Base-by-base conservation (phyloP, 1,140 invertebrate genomes). In the Phymorhynchus buccinoides region DNA sequence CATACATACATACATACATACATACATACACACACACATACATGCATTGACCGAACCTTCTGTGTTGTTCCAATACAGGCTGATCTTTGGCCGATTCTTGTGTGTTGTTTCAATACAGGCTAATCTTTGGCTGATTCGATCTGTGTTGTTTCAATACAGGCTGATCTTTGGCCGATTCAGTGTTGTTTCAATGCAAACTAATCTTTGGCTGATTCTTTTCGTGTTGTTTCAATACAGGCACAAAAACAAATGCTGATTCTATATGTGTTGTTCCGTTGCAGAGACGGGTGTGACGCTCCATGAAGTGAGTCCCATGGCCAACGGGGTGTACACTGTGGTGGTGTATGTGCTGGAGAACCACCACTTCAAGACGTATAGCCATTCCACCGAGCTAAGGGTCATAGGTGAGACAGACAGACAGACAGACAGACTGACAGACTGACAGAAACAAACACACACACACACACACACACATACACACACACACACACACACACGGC, bases 21-120 rank as follows among this genome's bases (percentile, higher is more conserved):
- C 77, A 79, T 30, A 39, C 77, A 79, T 44, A 30, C 77, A 79
- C 77, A 30, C 42, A 79, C 77, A 79, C 77, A 79, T 30, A 52
- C 77, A 79, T n/a, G 18, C 22, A 22, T 42, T n/a, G 37, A 22
- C 7, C 6, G 22, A 78, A 44, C 39, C 7, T 37, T 75, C 39
- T 32, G 27, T 4, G 1, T 39, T 32, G 30, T 75, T 32, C 3
- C 30, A 30, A 39, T 75, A 22, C 12, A 18, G 27, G 32, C 39
- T 35, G 7, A n/a, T 37, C 32, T 30, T 12, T 39, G 71, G 39
- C 35, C n/a, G 32, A 18, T 35, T 18, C 30, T 18, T 27, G n/a
- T 32, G 27, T 4, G 1, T 39, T 32, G 30, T 75, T 32, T 6
- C 30, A 30, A 39, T 75, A 22, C 12, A 18, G 27, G 32, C 39